Evolutionary conservation across 1,140 invertebrate species (phyloP).

Genomic region (Scaptomyza pallida): DNA sequence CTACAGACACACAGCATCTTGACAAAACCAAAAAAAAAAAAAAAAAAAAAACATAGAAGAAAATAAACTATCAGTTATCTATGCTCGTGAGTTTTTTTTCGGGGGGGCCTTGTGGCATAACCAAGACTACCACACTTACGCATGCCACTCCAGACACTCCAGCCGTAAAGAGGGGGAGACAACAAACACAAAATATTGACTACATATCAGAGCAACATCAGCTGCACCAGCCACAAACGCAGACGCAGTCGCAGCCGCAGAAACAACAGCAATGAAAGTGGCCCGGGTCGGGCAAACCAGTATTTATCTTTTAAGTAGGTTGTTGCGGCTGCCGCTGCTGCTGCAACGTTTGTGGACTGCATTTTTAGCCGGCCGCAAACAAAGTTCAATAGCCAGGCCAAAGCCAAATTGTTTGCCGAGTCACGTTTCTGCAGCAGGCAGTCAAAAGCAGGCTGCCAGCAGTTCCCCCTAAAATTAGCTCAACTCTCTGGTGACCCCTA

Average conservation of each 20-base stretch:
- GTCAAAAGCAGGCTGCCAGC: too few relatives aligned
- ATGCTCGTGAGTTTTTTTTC: too few relatives aligned
- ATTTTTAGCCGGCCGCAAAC: conserved; percentile 55
- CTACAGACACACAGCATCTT: conserved; percentile 52
- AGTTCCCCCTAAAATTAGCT: conserved; percentile 58
- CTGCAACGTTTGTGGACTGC: conserved; percentile 38
- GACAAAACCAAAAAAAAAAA: too few relatives aligned
- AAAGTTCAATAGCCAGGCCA: conserved; percentile 70
- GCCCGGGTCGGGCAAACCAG: conserved; percentile 49
- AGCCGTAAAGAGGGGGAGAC: neutral
- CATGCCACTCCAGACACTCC: conserved; percentile 24
- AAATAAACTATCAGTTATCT: too few relatives aligned
- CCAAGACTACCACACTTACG: conserved; percentile 55
- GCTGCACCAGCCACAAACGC: too few relatives aligned
- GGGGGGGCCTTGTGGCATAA: conserved; percentile 17
- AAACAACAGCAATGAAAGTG: conserved; percentile 58
- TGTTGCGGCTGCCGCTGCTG: conserved; percentile 40
- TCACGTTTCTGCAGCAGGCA: conserved; percentile 55
- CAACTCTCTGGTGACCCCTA: conserved; percentile 58
- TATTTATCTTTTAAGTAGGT: conserved; percentile 72
- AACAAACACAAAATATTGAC: neutral
- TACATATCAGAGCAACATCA: conserved; percentile 21
- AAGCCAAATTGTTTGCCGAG: conserved; percentile 47
- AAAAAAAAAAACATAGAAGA: conserved; percentile 4
- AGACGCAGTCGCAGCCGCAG: too few relatives aligned